Percentiles rank a stretch among this genome's conserved stretches.
These are phyloP conservation scores for Solenopsis invicta DNA, from an alignment of 1,140 invertebrate species.

Conservation along the genomic window DNA sequence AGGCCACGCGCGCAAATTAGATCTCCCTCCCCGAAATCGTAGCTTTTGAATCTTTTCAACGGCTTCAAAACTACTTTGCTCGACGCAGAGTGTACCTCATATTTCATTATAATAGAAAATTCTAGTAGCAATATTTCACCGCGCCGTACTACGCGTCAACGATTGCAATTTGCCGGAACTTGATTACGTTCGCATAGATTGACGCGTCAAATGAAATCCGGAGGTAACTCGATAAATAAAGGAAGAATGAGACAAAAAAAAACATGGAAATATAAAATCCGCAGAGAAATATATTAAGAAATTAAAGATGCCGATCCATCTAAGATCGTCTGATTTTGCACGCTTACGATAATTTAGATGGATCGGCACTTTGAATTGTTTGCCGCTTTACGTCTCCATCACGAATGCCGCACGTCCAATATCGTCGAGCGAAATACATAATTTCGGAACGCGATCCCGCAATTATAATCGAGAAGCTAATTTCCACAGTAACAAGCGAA, in stretches of 20 bases:
- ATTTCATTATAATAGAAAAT: slow-evolving; percentile 53
- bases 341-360: slow-evolving; percentile 22
- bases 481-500: slow-evolving; percentile 45
- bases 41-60: slow-evolving; percentile 4
- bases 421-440: slow-evolving; percentile 60
- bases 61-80: slow-evolving; percentile 39
- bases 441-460: slow-evolving; percentile 47
- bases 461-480: slow-evolving; percentile 64
- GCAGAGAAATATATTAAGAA: background rate
- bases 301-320: no score
- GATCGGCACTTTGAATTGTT: slow-evolving; percentile 26
- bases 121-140: slow-evolving; percentile 48
- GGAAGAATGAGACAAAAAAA: background rate
- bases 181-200: slow-evolving; percentile 41
- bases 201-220: slow-evolving; percentile 25
- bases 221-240: background rate
- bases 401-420: slow-evolving; percentile 31
- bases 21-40: slow-evolving; percentile 8
- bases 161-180: slow-evolving; percentile 16
- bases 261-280: no score
- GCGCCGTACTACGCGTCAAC: background rate
- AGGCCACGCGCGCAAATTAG: slow-evolving; percentile 14
- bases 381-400: slow-evolving; percentile 26
- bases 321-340: background rate
- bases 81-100: background rate